Conservation (phyloP, 2,797 vertebrate species). For the Myoxocephalus aenaeus region DNA sequence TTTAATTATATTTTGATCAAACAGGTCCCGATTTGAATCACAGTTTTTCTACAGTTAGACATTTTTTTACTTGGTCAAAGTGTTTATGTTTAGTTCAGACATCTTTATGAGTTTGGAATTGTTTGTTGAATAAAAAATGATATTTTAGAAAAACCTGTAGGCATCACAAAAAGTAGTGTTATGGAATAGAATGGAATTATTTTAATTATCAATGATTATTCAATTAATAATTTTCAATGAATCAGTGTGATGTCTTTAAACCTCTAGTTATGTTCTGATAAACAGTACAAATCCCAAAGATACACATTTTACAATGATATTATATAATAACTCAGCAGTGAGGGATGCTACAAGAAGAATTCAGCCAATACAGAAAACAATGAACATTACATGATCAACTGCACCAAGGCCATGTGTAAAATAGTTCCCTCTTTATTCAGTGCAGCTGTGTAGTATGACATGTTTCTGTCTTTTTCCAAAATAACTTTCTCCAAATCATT, state of each 20-base stretch:
- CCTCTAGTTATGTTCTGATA: too few species aligned
- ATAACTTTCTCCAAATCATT: not conserved
- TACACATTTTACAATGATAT: not conserved
- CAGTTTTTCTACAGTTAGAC: not conserved
- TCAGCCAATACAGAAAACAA: not conserved
- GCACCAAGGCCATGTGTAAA: not conserved
- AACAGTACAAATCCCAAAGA: not conserved
- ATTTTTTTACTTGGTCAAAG: not conserved
- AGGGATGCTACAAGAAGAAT: not conserved
- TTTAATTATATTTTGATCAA: conserved; percentile 5
- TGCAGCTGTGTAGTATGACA: not conserved
- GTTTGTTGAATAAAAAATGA: not conserved
- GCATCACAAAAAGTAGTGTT: not conserved
- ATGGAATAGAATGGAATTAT: not conserved
- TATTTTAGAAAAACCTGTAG: too few species aligned
- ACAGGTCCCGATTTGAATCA: not conserved
- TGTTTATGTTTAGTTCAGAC: not conserved
- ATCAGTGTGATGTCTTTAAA: not conserved
- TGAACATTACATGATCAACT: not conserved
- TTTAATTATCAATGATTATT: not conserved
- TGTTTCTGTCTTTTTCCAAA: not conserved
- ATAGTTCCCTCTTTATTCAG: not conserved
- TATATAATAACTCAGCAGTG: too few species aligned
- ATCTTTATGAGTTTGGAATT: not conserved
- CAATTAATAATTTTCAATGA: not conserved